Evolutionary conservation across 2,888 invertebrate genomes (phyloP), one percentile per base, ranked within the genome.

Genomic region (Drosophila paramelanica): DNA sequence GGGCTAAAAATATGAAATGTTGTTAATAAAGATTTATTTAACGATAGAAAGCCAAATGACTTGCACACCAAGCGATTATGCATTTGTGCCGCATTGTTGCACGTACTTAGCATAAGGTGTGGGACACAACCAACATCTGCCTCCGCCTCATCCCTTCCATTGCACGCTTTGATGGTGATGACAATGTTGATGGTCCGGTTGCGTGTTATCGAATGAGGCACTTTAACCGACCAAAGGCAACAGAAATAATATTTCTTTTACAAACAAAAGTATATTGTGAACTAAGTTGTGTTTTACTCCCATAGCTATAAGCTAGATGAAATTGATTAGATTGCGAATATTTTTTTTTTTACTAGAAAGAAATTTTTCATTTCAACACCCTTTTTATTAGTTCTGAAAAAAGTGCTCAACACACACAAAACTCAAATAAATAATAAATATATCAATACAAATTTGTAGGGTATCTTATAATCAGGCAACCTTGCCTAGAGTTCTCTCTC

Each of bases 11-110:
- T 36, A 55, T 6, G n/a, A 42, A 45, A 42, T 53, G 25, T 51
- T 33, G 42, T 56, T 43, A 20, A 11, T 52, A 23, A 23, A 14
- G 43, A 53, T 45, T 43, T 46, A 11, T 31, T 25, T n/a, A 14
- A 56, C 38, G 38, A 57, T 49, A 61, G 42, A 56, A 52, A 58
- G 36, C 43, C 33, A 51, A 73, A 68, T 65, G 52, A 42, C 65
- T 42, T 11, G 50, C 25, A 38, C 41, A 52, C 25, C 31, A 59
- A 51, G 23, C 27, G 23, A 43, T 46, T 59, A 42, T 55, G 53
- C 25, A 65, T 41, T 45, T 53, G 47, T 17, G 31, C 33, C 36
- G 58, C 51, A 33, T 25, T 52, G 41, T 39, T 49, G 41, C n/a
- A 41, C 42, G 36, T 43, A 27, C 7, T 10, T n/a, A 25, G 20